A percentile compares a stretch with the other conserved stretches of the same genome.
Evolutionary conservation across 1,140 invertebrate genomes (phyloP).

Genomic region (Drosophila seguyi): DNA sequence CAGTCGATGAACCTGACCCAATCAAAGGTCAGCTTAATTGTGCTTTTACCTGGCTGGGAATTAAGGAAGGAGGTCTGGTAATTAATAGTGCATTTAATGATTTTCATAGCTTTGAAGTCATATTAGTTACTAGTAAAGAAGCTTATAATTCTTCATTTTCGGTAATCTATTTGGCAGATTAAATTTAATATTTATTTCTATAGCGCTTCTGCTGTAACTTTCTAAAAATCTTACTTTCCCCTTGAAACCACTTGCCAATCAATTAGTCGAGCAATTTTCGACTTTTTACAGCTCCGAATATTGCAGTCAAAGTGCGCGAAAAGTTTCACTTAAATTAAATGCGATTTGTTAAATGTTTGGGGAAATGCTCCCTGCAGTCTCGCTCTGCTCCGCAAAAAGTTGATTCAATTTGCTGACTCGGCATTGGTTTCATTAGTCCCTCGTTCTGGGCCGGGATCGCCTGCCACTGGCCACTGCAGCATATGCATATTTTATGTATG

Average conservation of each 20-base stretch:
- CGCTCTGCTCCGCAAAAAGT: slow-evolving; percentile 16
- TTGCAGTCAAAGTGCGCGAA: slow-evolving; percentile 8
- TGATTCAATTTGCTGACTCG: slow-evolving; percentile 71
- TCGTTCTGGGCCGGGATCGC: neutral
- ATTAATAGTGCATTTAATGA: neutral
- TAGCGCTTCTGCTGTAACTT: neutral
- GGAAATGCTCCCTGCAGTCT: slow-evolving; percentile 4
- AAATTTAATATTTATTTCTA: neutral
- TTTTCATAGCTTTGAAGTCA: neutral
- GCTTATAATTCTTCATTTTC: neutral
- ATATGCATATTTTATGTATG: slow-evolving; percentile 45
- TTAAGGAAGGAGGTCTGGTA: neutral
- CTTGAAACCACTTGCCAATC: slow-evolving; percentile 7
- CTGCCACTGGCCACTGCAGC: slow-evolving; percentile 28
- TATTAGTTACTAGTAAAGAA: neutral
- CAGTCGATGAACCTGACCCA: neutral
- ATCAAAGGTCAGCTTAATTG: slow-evolving; percentile 6
- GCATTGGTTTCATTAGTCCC: slow-evolving; percentile 65
- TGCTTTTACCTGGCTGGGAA: neutral
- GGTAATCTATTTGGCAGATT: too few species aligned
- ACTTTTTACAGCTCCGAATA: neutral
- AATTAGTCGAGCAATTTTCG: slow-evolving; percentile 3
- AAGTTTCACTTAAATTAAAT: slow-evolving; percentile 41
- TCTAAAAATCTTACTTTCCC: neutral
- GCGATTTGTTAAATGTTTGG: slow-evolving; percentile 48